A percentile compares a stretch with the other conserved stretches of the same genome.
These are phyloP conservation scores for Podargus strigoides DNA, from an alignment of 2,797 vertebrate genomes.

Conservation along the genomic window DNA sequence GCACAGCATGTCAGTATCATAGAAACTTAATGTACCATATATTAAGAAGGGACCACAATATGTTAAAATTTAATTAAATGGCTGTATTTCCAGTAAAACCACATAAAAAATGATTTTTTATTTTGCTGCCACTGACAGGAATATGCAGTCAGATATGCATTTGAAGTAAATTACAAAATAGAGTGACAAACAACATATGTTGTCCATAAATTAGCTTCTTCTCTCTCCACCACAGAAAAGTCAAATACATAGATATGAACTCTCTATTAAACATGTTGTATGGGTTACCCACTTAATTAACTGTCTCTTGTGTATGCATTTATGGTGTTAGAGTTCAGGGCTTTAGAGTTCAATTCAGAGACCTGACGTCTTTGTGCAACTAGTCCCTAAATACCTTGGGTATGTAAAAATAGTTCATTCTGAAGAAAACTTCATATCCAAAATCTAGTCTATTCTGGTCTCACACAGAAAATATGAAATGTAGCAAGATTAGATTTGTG, in stretches of 20 bases:
- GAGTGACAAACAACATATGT: neutral
- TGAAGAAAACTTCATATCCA: neutral
- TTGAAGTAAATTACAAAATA: neutral
- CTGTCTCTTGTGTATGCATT: neutral
- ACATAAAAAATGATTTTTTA: neutral
- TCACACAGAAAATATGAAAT: neutral
- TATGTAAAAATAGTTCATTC: neutral
- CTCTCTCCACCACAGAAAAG: neutral
- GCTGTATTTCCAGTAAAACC: neutral
- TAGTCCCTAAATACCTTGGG: neutral
- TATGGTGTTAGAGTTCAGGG: neutral
- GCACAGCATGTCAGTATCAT: neutral
- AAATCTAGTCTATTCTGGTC: neutral
- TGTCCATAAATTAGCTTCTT: neutral
- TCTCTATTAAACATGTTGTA: neutral
- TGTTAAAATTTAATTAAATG: neutral
- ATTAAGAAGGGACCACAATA: neutral
- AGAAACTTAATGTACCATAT: neutral
- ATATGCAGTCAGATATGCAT: neutral
- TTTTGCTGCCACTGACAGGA: neutral
- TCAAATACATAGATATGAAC: neutral
- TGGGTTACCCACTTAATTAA: neutral
- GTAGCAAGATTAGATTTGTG: neutral
- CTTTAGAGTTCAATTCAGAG: neutral
- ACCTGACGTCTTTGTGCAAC: neutral